phyloP scores from a whole-genome alignment of 2,888 invertebrate species.

The Anarsia innoxiella region DNA sequence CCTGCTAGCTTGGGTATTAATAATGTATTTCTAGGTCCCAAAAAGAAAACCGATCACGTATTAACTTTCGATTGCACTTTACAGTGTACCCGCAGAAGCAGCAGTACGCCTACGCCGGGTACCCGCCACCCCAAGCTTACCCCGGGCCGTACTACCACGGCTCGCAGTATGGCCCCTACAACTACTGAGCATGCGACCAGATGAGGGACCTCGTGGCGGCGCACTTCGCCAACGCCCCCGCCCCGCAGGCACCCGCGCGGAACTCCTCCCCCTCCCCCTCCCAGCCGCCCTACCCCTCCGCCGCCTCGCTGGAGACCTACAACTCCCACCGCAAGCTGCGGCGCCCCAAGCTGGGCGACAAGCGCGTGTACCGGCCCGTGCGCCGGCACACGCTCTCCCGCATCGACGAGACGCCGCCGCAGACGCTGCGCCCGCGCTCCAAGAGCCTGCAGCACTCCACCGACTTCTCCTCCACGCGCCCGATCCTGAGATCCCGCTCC shows the following conservation, averaged over 20 bases:
- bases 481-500: conserved; percentile 52
- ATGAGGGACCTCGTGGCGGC: conserved; percentile 70
- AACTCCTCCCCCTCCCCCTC: conserved; percentile 39
- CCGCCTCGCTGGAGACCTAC: conserved; percentile 48
- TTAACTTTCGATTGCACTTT: too few relatives aligned
- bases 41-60: too few relatives aligned
- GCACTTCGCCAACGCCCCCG: conserved; percentile 59
- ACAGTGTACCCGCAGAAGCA: conserved; percentile 96
- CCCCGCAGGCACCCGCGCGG: conserved; percentile 67
- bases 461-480: conserved; percentile 56
- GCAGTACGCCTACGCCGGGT: conserved; percentile 92
- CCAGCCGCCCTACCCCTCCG: conserved; percentile 25
- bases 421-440: conserved; percentile 34
- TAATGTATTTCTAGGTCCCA: too few relatives aligned
- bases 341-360: conserved; percentile 50
- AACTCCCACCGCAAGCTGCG: conserved; percentile 58
- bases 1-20: too few relatives aligned
- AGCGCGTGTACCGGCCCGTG: conserved; percentile 55
- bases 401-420: conserved; percentile 57
- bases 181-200: conserved; percentile 83
- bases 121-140: conserved; percentile 88
- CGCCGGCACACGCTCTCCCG: conserved; percentile 55
- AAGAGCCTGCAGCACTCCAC: conserved; percentile 52
- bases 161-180: conserved; percentile 94
- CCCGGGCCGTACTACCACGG: conserved; percentile 93